Evolutionary conservation across 2,113 vertebrate genomes (phyloP), one percentile per base, ranked within the genome.

Genomic region (Osmerus mordax): DNA sequence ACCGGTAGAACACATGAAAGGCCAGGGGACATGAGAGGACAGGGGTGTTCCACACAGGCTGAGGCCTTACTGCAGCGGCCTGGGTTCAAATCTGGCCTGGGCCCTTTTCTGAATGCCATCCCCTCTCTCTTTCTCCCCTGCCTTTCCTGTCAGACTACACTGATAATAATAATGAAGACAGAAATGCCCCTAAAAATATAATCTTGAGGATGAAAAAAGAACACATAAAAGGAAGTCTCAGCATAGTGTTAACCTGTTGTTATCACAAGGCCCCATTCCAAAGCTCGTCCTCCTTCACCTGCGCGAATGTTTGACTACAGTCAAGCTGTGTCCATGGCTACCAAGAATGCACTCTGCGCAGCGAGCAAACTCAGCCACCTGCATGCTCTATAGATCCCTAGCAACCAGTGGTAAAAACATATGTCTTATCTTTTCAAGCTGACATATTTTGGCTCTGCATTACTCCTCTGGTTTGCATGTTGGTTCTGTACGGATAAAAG

Each of bases 291-390:
- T 64, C 73, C 60, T 63, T 65, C 41, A 72, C 59, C 65, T 60
- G 15, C 53, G 56, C 58, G 29, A 8, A 13, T 77, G 77, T 72
- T 79, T 77, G 36, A 23, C 68, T 73, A 14, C 11, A 56, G 56
- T 53, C 54, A 67, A 21, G 51, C 9, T 4, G 67, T 82, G 69
- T 62, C 75, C 70, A 53, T 80, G 66, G 69, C 69, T 67, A 69
- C 72, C 32, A 72, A 67, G 59, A 67, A 32, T 73, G 52, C 69
- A 67, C 60, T 55, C 19, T 61, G 54, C 53, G 60, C 52, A 12
- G 47, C 52, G 67, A 65, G 21, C 60, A 65, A 69, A 67, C 18
- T 25, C 4, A 53, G 53, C 52, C 29, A 36, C 63, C 52, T 56
- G 36, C 36, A 65, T 51, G 64, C 47, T 5, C 16, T 47, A 21